Evolutionary conservation across 1,140 invertebrate species (phyloP), one percentile per base, ranked within the genome.

Genomic region (Drosophila seguyi): DNA sequence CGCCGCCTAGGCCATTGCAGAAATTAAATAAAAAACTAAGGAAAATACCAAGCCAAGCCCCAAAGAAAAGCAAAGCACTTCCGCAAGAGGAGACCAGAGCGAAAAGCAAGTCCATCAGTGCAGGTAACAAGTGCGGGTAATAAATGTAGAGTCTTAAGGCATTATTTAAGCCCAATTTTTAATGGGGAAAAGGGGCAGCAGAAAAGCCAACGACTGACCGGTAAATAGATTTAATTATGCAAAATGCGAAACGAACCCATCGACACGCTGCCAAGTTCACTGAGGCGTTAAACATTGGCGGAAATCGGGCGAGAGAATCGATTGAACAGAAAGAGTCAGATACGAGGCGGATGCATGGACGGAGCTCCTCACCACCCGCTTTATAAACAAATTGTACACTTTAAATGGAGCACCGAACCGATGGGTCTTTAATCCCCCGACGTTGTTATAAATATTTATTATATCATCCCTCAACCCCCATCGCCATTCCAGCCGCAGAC

Each of bases 201-300:
- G 48, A 20, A 44, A 36, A 47, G 42, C n/a, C 53, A 45, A 3
- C 59, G 72, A 75, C 63, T 77, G 73, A 62, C 74, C 75, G 75
- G 57, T 29, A 79, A 79, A 73, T 65, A 79, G 67, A 79, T 79
- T 79, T 78, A 79, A 79, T 79, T 79, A 79, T 79, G 75, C 66
- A 79, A 79, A 79, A 63, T 53, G 55, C 53, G 45, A 76, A 78
- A 72, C 58, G 55, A 59, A 63, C 22, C 57, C 66, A 58, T 56
- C 29, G 59, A 59, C 76, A 78, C 67, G 76, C 57, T 44, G 67
- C 27, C 57, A 55, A 71, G 22, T 55, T 39, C 66, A 72, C 76
- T 79, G 27, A 62, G 45, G 77, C 68, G 68, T 79, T 55, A 47
- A 80, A 48, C 56, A 80, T 42, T 59, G 53, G 61, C 75, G 77